Base-by-base conservation (phyloP, 2,888 invertebrate genomes). In the Eumacrocentrus americanus region DNA sequence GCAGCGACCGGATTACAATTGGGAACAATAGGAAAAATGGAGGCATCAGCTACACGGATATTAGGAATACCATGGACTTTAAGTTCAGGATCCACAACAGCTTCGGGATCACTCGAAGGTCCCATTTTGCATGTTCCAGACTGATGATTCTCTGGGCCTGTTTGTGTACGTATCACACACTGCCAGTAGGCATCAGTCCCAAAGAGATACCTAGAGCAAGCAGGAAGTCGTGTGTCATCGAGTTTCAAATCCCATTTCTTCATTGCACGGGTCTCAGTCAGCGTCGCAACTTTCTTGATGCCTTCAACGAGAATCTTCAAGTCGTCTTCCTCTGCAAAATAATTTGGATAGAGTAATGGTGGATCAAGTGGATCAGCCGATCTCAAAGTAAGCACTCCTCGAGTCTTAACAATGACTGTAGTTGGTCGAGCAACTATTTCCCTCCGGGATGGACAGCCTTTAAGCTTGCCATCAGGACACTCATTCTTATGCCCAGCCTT, bases 281-380 rank as follows among this genome's bases (percentile, higher is more conserved):
- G 73, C 59, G 84, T 83, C 35, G 84, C 79, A 7, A 86, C 82
- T 63, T 87, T 85, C 67, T 86, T 82, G 20, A 85, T 84, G 3
- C 86, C 88, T 60, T 88, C 86, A 46, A 88, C 76, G 69, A 88
- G 77, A 0, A 86, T 83, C 18, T 82, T 82, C 1, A 86, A 74
- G 67, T 92, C 92, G 54, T 86, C 83, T 63, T 84, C 82, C 50
- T 88, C 83, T 1, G 86, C 83, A 65, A 92, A 84, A 73, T 92
- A 92, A 77, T 91, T 90, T 0, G 91, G 89, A 69, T 89, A 86
- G 59, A 92, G 84, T 25, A 85, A 80, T 0, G 91, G 91, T 58
- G 86, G 83, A 12, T 87, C 84, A 58, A 85, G 82, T 0, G 91
- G 91, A 79, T 91, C 84, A 4, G 73, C 81, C 0, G 88, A 87